A percentile compares a stretch with the other conserved stretches of the same genome.
Evolutionary conservation across 2,888 invertebrate genomes (phyloP).

Genomic region (Drosophila paranaensis): DNA sequence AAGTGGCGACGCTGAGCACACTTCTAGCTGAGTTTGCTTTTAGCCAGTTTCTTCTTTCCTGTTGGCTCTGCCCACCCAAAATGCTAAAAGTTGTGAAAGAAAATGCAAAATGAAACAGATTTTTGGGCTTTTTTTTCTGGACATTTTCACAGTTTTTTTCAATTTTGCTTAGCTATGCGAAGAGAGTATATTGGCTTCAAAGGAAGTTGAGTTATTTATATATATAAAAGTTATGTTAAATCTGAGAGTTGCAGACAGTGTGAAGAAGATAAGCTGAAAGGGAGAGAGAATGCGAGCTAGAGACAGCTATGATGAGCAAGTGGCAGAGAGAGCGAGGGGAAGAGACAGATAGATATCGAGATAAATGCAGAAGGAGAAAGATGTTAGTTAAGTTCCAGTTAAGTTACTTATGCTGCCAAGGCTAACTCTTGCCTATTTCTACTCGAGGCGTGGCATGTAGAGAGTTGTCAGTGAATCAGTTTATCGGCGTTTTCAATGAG

Average conservation of each 20-base stretch:
- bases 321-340: not conserved
- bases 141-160: not conserved
- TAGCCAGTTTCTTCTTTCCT: not conserved
- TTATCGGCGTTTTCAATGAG: not conserved
- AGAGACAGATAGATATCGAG: too few relatives aligned
- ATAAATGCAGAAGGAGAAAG: too few relatives aligned
- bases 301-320: not conserved
- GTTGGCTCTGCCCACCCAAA: slow-evolving; percentile 7
- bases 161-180: not conserved
- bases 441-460: too few relatives aligned
- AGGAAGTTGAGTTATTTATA: too few relatives aligned
- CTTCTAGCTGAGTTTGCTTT: slow-evolving; percentile 45
- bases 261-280: too few relatives aligned
- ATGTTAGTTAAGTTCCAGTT: too few relatives aligned
- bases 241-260: too few relatives aligned
- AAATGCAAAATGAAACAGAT: slow-evolving; percentile 8
- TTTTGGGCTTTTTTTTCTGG: not conserved
- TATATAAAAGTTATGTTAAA: too few relatives aligned
- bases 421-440: too few relatives aligned
- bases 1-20: slow-evolving; percentile 52
- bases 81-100: slow-evolving; percentile 1
- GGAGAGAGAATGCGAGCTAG: not conserved
- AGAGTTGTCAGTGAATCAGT: too few relatives aligned
- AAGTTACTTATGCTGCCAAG: too few relatives aligned
- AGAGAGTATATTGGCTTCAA: not conserved